Evolutionary conservation across 2,888 invertebrate genomes (phyloP), one percentile per base, ranked within the genome.

Genomic region (Camptogramma bilineatum): DNA sequence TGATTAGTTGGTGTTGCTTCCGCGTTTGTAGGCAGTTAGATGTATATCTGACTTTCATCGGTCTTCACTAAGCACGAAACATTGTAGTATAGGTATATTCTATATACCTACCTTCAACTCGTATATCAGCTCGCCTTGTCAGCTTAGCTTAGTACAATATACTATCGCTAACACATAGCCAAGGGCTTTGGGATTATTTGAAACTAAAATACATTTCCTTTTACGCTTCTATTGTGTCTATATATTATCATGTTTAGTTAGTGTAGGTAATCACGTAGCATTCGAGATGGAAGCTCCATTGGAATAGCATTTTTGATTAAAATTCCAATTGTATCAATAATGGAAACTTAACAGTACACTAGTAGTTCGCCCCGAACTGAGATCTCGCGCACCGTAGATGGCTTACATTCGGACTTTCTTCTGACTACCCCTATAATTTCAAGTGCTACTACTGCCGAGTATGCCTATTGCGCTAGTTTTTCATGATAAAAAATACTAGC

Each of bases 1-100:
- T 73, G 72, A 77, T 76, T 76, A 78, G 72, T 68, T 65, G 67
- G 71, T 72, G 71, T 71, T 69, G 70, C 79, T 83, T 84, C 83
- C 84, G 78, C 72, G 70, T 76, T 53, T 65, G 34, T 55, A 52
- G n/a, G n/a, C n/a, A n/a, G n/a, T n/a, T n/a, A n/a, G 61, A 16
- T 66, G 51, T 68, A 65, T 64, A 51, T 71, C 70, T 77, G 66
- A 73, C 68, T 67, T 73, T 73, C 50, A 16, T 66, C 55, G 60
- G 58, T 62, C 62, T 67, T 66, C 56, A 44, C 61, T 54, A 51
- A 7, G 31, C 13, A 13, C 34, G 34, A 39, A 39, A 39, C 13
- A 39, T 39, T 13, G 9, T 34, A 10, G 34, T 1, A 7, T 13
- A 28, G n/a, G 28, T 28, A 28, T 5, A 28, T 28, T 28, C 18